These are phyloP conservation scores for Enoplosus armatus DNA, from an alignment of 2,797 vertebrate species.

Conservation along the genomic window DNA sequence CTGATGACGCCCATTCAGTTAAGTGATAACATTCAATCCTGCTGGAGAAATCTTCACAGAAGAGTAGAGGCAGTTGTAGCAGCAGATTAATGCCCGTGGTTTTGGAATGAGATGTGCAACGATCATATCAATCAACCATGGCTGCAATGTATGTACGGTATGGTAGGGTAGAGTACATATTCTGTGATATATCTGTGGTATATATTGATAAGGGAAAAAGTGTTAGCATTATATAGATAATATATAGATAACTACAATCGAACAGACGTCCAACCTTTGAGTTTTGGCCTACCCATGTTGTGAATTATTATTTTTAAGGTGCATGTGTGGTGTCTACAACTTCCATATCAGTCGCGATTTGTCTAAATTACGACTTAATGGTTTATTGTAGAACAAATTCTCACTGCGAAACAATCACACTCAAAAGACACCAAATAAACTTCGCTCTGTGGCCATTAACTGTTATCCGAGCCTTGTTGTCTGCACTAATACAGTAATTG, in stretches of 20 bases:
- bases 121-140: background rate
- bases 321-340: background rate
- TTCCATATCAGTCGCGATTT: background rate
- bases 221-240: too few species aligned
- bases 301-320: background rate
- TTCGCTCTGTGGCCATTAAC: background rate
- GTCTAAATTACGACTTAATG: background rate
- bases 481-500: slow-evolving; percentile 24
- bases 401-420: background rate
- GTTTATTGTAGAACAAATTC: background rate
- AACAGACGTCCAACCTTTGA: too few species aligned
- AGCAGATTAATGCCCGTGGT: background rate
- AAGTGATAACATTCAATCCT: too few species aligned
- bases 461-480: slow-evolving; percentile 10
- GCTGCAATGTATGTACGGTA: background rate
- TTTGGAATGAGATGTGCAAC: background rate
- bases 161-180: too few species aligned
- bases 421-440: background rate
- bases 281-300: background rate
- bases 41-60: too few species aligned
- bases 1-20: too few species aligned
- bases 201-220: too few species aligned
- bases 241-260: too few species aligned
- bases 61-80: background rate
- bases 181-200: too few species aligned